Evolutionary conservation across 1,140 invertebrate species (phyloP).

Genomic region (Andrena cerasifolii): DNA sequence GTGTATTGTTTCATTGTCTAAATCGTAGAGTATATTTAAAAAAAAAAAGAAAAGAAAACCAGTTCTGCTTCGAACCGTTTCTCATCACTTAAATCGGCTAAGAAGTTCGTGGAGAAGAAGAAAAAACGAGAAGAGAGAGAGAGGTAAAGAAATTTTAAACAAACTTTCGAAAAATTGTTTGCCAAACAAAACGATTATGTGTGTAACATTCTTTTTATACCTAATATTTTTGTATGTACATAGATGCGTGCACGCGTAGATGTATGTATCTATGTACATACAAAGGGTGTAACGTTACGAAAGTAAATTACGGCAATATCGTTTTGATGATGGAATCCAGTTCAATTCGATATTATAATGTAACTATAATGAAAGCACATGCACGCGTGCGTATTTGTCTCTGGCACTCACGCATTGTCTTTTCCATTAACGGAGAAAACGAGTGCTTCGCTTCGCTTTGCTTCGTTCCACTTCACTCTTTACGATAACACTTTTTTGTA

Average conservation of each 20-base stretch:
- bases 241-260: constrained; percentile 5
- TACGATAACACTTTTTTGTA: constrained; percentile 64
- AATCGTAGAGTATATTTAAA: constrained; percentile 24
- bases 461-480: constrained; percentile 68
- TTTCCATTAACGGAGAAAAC: constrained; percentile 44
- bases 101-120: constrained; percentile 18
- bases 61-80: constrained; percentile 1
- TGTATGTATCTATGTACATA: constrained; percentile 27
- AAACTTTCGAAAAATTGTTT: constrained; percentile 46
- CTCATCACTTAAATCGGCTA: constrained; percentile 38
- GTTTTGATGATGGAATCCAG: constrained; percentile 47
- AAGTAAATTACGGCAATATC: constrained; percentile 57
- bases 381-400: constrained; percentile 31
- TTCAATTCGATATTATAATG: constrained; percentile 42
- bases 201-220: constrained; percentile 45
- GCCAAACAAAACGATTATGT: constrained; percentile 40
- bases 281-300: constrained; percentile 39
- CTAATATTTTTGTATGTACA: constrained; percentile 36
- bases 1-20: constrained; percentile 3
- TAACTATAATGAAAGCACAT: constrained; percentile 42
- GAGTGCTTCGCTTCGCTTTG: constrained; percentile 66
- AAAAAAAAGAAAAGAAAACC: too few species aligned
- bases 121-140: neutral
- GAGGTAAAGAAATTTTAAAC: constrained; percentile 7
- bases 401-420: constrained; percentile 56